Base-by-base conservation (phyloP, 2,888 invertebrate genomes). In the Molorchus minor region DNA sequence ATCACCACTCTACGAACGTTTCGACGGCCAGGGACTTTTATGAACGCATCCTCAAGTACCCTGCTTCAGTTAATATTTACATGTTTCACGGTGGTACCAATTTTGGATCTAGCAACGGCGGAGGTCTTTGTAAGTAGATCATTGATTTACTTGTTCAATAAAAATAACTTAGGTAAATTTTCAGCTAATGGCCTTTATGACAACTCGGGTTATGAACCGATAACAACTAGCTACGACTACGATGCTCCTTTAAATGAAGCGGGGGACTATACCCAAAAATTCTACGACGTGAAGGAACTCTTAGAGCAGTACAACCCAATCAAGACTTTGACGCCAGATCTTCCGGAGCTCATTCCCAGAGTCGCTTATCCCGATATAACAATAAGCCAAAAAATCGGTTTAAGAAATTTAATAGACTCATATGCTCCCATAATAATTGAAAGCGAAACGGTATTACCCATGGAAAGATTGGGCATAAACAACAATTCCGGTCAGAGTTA, bases 71-170 rank as follows among this genome's bases (percentile, higher is more conserved):
- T 16, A 96, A 94, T 75, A 87, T 96, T 69, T 97, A 96, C 77
- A 93, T 96, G 91, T 95, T 94, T 80, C 90, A 88, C 72, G 96
- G 96, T 13, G 96, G 96, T 44, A 92, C 92, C 0, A 94, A 92
- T 74, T 92, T 89, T 73, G 93, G 87, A 54, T 93, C 89, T 70
- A 88, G 73, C 20, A 76, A 75, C 51, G 77, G 77, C n/a, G 33
- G 10, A 10, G 33, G 33, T 3, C 33, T 33, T 33, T 33, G 33
- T 33, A 1, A 51, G 19, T 56, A 66, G 35, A 59, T n/a, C n/a
- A n/a, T n/a, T n/a, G n/a, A n/a, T n/a, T n/a, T n/a, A n/a, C n/a
- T n/a, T n/a, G n/a, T n/a, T n/a, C n/a, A n/a, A n/a, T n/a, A n/a
- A n/a, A n/a, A n/a, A n/a, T n/a, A n/a, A n/a, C n/a, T n/a, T n/a